Percentiles rank a stretch among this genome's conserved stretches.
Conservation (phyloP, 2,113 vertebrate species). For the Lagopus muta region DNA sequence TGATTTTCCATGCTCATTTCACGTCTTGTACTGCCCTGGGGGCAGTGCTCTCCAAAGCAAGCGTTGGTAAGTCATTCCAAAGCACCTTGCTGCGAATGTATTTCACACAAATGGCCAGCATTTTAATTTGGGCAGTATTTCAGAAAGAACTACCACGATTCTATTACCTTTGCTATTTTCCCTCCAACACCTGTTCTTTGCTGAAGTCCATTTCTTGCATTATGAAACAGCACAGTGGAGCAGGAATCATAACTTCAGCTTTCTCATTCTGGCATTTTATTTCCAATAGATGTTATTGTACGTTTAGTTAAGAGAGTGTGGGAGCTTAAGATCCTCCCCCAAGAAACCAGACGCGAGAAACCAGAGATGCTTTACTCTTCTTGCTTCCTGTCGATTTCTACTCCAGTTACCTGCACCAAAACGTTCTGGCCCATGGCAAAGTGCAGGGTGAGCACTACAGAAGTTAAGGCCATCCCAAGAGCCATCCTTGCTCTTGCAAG, state of each 20-base stretch:
- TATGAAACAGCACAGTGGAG: not conserved
- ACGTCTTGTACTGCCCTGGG: constrained; percentile 21
- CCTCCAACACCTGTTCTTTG: constrained; percentile 26
- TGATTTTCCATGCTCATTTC: constrained; percentile 40
- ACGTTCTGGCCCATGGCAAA: not conserved
- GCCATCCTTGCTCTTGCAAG: not conserved
- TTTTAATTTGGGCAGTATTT: constrained; percentile 28
- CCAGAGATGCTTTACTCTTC: not conserved
- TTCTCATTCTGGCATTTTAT: not conserved
- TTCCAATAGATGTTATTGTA: not conserved
- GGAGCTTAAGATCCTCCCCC: not conserved
- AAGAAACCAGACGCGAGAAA: not conserved
- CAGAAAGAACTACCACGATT: not conserved
- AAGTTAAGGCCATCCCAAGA: not conserved
- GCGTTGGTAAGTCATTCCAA: constrained; percentile 1
- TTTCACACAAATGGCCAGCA: not conserved
- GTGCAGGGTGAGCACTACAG: not conserved
- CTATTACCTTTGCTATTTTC: constrained; percentile 12
- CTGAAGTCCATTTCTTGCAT: not conserved
- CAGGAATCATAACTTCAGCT: not conserved
- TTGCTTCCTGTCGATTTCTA: not conserved
- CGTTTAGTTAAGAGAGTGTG: not conserved
- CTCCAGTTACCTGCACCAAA: not conserved
- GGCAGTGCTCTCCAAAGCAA: constrained; percentile 15
- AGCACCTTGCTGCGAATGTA: constrained; percentile 34